phyloP scores from a whole-genome alignment of 2,888 invertebrate genomes.

The Scelioninae gen. 1 region DNA sequence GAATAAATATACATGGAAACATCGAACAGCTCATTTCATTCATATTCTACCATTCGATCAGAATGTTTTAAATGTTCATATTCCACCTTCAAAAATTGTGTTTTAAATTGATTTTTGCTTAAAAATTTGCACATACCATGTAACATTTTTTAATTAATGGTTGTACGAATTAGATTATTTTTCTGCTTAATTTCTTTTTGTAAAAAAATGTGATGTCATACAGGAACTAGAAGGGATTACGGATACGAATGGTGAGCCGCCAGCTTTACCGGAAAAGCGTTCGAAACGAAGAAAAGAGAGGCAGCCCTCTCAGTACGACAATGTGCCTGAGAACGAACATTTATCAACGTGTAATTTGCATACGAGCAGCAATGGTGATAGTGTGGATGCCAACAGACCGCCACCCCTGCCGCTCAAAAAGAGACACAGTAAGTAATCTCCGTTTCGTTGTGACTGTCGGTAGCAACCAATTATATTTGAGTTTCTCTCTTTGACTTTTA shows the following conservation, averaged over 20 bases:
- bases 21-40: neutral
- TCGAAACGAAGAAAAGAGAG: conserved; percentile 86
- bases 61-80: too few species aligned
- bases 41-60: too few species aligned
- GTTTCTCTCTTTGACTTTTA: conserved; percentile 13
- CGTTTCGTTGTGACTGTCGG: neutral
- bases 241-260: conserved; percentile 83
- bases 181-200: neutral
- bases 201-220: neutral
- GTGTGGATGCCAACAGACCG: conserved; percentile 88
- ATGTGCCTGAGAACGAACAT: conserved; percentile 86
- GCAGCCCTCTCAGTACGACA: conserved; percentile 89
- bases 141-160: neutral
- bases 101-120: neutral
- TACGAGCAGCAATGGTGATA: conserved; percentile 82
- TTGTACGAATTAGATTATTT: too few species aligned
- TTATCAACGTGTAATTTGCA: conserved; percentile 83
- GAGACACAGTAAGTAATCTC: conserved; percentile 93
- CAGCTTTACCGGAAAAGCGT: conserved; percentile 88
- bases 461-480: conserved; percentile 16
- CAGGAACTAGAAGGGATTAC: conserved; percentile 80
- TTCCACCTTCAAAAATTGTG: neutral
- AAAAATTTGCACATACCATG: neutral
- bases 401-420: conserved; percentile 97
- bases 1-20: conserved; percentile 3